Evolutionary conservation across 2,888 invertebrate genomes (phyloP), one percentile per base, ranked within the genome.

Genomic region (Colletes collaris): DNA sequence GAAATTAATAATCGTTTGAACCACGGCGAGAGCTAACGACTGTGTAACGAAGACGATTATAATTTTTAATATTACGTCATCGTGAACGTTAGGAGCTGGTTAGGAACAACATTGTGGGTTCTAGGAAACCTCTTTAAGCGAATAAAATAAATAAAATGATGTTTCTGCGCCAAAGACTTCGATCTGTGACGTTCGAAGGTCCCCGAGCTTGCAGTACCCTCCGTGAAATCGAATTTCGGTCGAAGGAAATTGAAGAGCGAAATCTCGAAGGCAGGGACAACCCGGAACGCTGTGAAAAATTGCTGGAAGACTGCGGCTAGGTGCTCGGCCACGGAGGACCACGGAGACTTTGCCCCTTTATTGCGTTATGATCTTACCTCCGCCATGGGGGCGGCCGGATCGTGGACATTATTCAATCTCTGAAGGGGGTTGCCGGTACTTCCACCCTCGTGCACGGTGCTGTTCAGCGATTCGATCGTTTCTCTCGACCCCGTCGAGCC

Each of bases 241-340:
- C 58, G 73, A 67, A 81, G 77, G 78, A 78, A 83, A 84, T 84
- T 83, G 84, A 84, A 84, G 81, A 70, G 76, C 78, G 81, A 83
- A 83, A 76, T 83, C 78, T 76, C 76, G 65, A 69, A 49, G 70
- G 77, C 27, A 58, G 55, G 71, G 59, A 74, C 58, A 71, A 68
- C 70, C 60, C 67, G 10, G 67, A 69, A 75, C 56, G 69, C 40
- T 44, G 59, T 56, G 55, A 64, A 79, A 79, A 81, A 79, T 71
- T 68, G 67, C 65, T 65, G 52, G 66, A 75, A 75, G 70, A 79
- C 79, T 70, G 55, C 53, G 70, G 58, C 53, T 63, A 60, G 70
- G 40, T 52, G 60, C 56, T 65, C 19, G 52, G 56, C 56, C 56
- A 53, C 46, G 19, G 44, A 62, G 56, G 40, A 46, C 7, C 49